Evolutionary conservation across 2,888 invertebrate genomes (phyloP).

Genomic region (Seira ritae): DNA sequence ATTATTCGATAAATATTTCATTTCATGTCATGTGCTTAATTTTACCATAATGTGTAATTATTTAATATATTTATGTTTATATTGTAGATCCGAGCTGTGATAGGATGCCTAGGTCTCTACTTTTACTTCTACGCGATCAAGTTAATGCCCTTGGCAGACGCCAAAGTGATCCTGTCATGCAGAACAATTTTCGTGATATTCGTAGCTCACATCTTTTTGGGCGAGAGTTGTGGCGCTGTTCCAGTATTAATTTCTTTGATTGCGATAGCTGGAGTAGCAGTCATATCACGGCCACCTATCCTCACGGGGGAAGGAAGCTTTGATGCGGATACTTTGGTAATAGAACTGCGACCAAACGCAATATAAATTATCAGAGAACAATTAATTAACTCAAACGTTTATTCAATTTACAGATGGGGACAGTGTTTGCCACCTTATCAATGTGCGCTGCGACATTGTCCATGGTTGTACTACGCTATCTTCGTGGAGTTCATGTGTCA

Average conservation of each 20-base stretch:
- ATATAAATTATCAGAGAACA: no score
- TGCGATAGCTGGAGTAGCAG: conserved; percentile 62
- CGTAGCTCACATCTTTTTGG: conserved; percentile 64
- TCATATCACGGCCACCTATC: conserved; percentile 67
- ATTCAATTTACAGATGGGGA: conserved; percentile 62
- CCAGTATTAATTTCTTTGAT: conserved; percentile 58
- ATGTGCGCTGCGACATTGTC: conserved; percentile 56
- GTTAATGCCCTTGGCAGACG: conserved; percentile 65
- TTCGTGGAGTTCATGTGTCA: conserved; percentile 64
- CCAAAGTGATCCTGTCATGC: conserved; percentile 32
- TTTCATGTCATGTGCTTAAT: no score
- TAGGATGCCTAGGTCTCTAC: conserved; percentile 59
- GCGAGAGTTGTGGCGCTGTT: conserved; percentile 66
- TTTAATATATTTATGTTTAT: no score
- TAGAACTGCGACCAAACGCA: no score
- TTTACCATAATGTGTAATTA: no score
- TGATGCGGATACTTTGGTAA: conserved; percentile 67
- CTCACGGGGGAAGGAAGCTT: conserved; percentile 64
- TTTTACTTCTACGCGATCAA: conserved; percentile 63
- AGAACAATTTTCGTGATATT: conserved; percentile 57
- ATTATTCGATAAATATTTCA: no score
- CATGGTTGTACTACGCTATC: conserved; percentile 62
- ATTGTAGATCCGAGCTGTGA: conserved; percentile 56
- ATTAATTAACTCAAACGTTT: neutral
- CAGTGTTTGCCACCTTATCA: conserved; percentile 48